Percentiles rank a stretch among this genome's conserved stretches.
phyloP scores from a whole-genome alignment of 2,113 vertebrate genomes.

The Scolopax mira region DNA sequence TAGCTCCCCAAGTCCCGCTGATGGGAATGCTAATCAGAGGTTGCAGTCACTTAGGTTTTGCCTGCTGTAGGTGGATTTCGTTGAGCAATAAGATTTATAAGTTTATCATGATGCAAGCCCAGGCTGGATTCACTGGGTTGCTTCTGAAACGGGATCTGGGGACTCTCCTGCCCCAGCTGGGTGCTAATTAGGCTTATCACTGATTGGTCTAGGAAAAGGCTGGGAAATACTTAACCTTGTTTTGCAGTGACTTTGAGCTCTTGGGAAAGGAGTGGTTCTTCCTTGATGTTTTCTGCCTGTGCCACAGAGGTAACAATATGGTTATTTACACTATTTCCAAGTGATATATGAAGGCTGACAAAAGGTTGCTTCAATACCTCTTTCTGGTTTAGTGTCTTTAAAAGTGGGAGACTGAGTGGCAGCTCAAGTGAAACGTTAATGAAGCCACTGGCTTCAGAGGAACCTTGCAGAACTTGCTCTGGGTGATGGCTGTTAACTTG shows the following conservation, averaged over 20 bases:
- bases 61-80: background rate
- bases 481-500: background rate
- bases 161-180: slow-evolving; percentile 17
- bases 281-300: background rate
- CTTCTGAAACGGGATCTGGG: background rate
- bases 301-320: background rate
- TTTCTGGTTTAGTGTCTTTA: background rate
- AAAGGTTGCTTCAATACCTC: background rate
- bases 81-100: slow-evolving; percentile 8
- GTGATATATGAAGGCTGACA: background rate
- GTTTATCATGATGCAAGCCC: background rate
- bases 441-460: background rate
- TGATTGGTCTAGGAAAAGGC: slow-evolving; percentile 12
- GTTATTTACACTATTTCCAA: background rate
- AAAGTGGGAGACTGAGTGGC: background rate
- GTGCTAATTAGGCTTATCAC: slow-evolving; percentile 9
- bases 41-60: background rate
- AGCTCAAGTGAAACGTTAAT: background rate
- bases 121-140: background rate
- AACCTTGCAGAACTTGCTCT: slow-evolving; percentile 21
- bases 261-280: background rate
- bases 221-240: slow-evolving; percentile 26
- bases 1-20: background rate
- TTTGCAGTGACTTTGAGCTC: background rate
- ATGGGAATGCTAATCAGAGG: slow-evolving; percentile 3